Evolutionary conservation across 2,113 vertebrate species (phyloP), one percentile per base, ranked within the genome.

Genomic region (Mormyrus lacerda): DNA sequence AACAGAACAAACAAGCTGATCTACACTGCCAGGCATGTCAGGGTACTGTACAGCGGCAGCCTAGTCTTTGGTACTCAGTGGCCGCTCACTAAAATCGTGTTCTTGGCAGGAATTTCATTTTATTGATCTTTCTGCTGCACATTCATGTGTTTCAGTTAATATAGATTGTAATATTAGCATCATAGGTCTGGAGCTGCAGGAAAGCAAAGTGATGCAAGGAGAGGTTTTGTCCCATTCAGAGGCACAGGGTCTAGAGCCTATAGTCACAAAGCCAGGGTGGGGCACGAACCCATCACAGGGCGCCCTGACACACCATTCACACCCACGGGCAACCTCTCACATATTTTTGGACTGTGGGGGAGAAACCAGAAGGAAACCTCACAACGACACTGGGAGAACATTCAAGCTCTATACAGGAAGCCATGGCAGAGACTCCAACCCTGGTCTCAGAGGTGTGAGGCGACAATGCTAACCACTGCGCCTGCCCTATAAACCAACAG

Each of bases 1-100:
- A 0, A 97, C 24, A 97, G 0, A 97, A 98, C 94, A 96, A 95
- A 82, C 97, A 96, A 96, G 92, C 98, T 97, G 15, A 95, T 97
- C 0, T 95, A 96, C 89, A 93, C 97, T 91, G 97, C 97, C 91
- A 97, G 97, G 97, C 93, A 96, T 97, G 84, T 35, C n/a, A 0
- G 97, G 97, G 97, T 98, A 91, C 93, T 96, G 91, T 88, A 97
- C 76, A 96, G n/a, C 96, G 89, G 92, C 6, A 97, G 94, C 91
- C 89, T 96, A 0, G 89, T 76, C 27, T 76, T 19, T 39, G 31
- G 69, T 76, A 76, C 31, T 15, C 39, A 39, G 31, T 35, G 69
- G 69, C 27, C 1, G 0, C 13, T 76, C 69, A 35, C 69, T 35
- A 15, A 39, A 76, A 76, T 35, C 69, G 0, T 15, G 27, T 19